Base-by-base conservation (phyloP, 2,888 invertebrate species). In the Pheosia tremula region DNA sequence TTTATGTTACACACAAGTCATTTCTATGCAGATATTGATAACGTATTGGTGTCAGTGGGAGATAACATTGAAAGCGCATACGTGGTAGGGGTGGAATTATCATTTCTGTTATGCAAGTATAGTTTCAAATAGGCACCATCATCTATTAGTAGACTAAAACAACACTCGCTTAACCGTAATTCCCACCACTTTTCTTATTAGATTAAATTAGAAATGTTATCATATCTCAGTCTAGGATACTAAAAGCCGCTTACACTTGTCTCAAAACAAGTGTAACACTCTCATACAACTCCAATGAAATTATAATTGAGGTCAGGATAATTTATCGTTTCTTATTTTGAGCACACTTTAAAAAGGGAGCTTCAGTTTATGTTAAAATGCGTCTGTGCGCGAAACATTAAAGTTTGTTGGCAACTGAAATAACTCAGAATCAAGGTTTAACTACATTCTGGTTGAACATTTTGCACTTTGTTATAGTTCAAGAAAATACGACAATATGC, bases 11-110 rank as follows among this genome's bases (percentile, higher is more conserved):
- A 62, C 2, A n/a, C 24, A 24, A 24, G 24, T 24, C 24, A 64
- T 63, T 70, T 62, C 63, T 64, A 68, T 68, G 64, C 67, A 70
- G 70, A 65, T 67, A 69, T 64, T 71, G 70, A 71, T 79, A 74
- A 61, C 55, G 68, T 65, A 62, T 61, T 63, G 67, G 52, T 56
- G 61, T 71, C 62, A 58, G 62, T 64, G 62, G 57, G 60, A 69
- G 78, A 79, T 79, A 79, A 72, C 65, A 59, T 61, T 58, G 62
- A 64, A 72, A 67, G 63, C 61, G 62, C 67, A 69, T 66, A 68
- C 58, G 70, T 70, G 11, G n/a, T n/a, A 24, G 24, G 24, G 24
- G 24, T 24, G 0, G 24, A 24, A 24, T 24, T 24, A 24, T 24
- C 24, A 24, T 7, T 45, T 9, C 7, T 39, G 39, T 39, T 39